These are phyloP conservation scores for Leucoraja erinaceus DNA, from an alignment of 2,113 vertebrate genomes.

Conservation along the genomic window DNA sequence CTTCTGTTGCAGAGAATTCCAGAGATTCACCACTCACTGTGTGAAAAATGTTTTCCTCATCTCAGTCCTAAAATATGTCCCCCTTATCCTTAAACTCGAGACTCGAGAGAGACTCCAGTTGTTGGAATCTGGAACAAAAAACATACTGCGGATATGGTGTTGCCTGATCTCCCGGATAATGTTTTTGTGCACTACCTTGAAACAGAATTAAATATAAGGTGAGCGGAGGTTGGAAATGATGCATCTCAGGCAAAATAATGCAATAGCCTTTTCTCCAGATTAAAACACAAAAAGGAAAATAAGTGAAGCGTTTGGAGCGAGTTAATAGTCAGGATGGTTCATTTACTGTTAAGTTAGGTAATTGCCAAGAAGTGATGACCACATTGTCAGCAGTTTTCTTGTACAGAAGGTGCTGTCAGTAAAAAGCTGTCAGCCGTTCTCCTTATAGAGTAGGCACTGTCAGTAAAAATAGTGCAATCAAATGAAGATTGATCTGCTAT, in stretches of 20 bases:
- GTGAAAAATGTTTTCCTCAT: no score
- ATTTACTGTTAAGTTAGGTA: neutral
- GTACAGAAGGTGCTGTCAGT: neutral
- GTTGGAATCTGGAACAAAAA: no score
- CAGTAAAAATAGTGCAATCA: neutral
- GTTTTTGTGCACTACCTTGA: neutral
- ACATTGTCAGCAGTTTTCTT: neutral
- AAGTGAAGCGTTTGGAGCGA: neutral
- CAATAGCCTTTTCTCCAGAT: neutral
- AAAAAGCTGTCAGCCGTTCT: neutral
- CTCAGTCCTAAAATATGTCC: no score
- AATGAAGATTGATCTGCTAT: conserved; percentile 37
- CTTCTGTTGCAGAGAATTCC: no score
- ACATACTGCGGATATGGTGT: neutral
- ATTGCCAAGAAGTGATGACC: neutral
- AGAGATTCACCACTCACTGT: no score
- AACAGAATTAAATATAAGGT: neutral
- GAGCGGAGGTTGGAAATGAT: neutral
- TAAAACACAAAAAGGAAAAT: neutral
- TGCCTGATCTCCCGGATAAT: neutral
- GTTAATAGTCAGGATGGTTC: neutral
- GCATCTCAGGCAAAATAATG: neutral
- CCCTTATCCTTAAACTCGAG: no score
- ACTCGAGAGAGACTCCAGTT: no score
- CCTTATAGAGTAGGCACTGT: neutral